A percentile compares a stretch with the other conserved stretches of the same genome.
Conservation (phyloP, 2,888 invertebrate species). For the Apotomis capreana region DNA sequence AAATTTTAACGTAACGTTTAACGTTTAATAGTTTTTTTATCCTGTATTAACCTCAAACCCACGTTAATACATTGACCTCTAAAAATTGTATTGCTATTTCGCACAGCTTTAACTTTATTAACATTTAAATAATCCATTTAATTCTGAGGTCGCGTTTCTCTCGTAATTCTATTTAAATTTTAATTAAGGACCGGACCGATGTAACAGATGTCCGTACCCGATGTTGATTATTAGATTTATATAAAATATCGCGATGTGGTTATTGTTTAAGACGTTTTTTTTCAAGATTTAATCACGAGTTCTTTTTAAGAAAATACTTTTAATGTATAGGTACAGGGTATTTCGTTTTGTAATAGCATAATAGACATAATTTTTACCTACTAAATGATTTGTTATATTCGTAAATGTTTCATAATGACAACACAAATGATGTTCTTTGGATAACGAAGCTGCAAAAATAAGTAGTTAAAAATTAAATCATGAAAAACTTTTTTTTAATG, state of each 20-base stretch:
- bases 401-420: no score
- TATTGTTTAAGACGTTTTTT: conserved; percentile 6
- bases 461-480: no score
- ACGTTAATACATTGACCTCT: not conserved
- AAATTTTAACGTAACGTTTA: no score
- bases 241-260: conserved; percentile 13
- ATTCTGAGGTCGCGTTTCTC: conserved; percentile 65
- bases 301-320: not conserved
- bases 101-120: conserved; percentile 39
- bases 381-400: no score
- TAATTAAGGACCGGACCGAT: conserved; percentile 60
- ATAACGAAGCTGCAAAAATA: no score
- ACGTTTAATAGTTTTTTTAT: not conserved
- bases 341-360: not conserved
- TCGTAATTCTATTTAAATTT: conserved; percentile 71
- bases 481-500: no score
- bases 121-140: conserved; percentile 57
- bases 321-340: not conserved
- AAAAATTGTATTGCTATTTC: conserved; percentile 31
- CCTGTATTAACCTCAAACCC: not conserved
- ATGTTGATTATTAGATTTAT: conserved; percentile 34
- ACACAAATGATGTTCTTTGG: no score
- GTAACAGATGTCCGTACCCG: conserved; percentile 36
- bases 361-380: no score
- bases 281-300: not conserved